A percentile compares a stretch with the other conserved stretches of the same genome.
phyloP scores from a whole-genome alignment of 1,140 invertebrate genomes.

The Eueides isabella region DNA sequence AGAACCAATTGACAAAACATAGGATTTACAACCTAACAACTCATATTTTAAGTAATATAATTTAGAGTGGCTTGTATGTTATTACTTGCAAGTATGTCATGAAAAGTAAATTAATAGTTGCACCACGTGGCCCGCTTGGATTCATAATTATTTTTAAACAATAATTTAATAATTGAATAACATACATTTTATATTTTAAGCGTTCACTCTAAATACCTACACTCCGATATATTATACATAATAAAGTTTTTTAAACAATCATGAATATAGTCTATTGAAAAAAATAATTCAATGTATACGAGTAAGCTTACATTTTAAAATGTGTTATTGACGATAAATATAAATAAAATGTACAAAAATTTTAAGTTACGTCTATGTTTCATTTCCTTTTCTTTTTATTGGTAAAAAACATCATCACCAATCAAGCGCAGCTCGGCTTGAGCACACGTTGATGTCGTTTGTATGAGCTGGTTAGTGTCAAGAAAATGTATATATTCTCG shows the following conservation, averaged over 20 bases:
- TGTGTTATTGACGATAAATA: neutral
- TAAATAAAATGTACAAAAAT: neutral
- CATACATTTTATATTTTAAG: neutral
- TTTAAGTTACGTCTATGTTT: neutral
- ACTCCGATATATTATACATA: too few species aligned
- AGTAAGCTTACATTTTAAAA: neutral
- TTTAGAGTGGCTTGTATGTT: neutral
- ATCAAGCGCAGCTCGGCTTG: conserved; percentile 42
- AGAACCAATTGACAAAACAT: neutral
- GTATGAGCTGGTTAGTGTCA: conserved; percentile 37
- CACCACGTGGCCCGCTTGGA: neutral
- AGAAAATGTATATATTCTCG: neutral
- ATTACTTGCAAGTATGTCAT: neutral
- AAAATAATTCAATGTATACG: too few species aligned
- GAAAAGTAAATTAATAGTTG: neutral
- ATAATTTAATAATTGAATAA: neutral
- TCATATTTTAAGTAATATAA: neutral
- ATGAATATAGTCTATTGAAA: too few species aligned
- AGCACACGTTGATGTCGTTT: conserved; percentile 71
- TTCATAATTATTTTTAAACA: neutral
- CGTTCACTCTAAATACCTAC: too few species aligned
- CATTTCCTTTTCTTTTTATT: neutral
- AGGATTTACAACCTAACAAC: neutral
- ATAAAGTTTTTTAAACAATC: too few species aligned
- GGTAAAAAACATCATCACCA: neutral